These are phyloP conservation scores for Salvelinus sp. DNA, from an alignment of 2,113 vertebrate species.

Conservation along the genomic window DNA sequence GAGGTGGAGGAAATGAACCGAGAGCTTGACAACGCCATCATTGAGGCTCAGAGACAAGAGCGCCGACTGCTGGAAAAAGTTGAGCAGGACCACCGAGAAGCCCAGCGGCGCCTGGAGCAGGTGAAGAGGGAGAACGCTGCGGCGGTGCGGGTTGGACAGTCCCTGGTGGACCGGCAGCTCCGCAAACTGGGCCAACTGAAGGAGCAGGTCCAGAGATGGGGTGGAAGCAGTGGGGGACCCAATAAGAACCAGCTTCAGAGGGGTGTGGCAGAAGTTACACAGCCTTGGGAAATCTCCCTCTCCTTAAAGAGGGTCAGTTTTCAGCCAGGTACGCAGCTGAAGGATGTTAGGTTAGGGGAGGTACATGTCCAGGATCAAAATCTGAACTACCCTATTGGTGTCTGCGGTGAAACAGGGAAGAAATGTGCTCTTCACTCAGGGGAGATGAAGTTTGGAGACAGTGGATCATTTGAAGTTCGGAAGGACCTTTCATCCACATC, in stretches of 20 bases:
- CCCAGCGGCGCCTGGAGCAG: conserved; percentile 64
- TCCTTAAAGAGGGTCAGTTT: conserved; percentile 71
- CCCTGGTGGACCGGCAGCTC: conserved; percentile 68
- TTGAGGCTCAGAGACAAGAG: conserved; percentile 70
- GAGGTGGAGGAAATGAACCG: conserved; percentile 68
- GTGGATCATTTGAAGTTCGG: conserved; percentile 58
- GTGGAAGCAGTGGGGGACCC: conserved; percentile 52
- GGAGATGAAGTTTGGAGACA: conserved; percentile 54
- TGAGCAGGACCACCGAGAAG: conserved; percentile 66
- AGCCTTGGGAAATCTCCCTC: conserved; percentile 71
- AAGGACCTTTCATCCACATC: conserved; percentile 50
- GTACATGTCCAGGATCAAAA: conserved; percentile 61
- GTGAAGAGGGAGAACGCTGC: conserved; percentile 71
- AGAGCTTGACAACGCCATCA: conserved; percentile 64
- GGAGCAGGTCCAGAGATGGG: conserved; percentile 69
- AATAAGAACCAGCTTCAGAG: conserved; percentile 70
- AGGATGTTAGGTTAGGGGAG: conserved; percentile 60
- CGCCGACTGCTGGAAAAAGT: conserved; percentile 68
- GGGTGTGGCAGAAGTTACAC: conserved; percentile 66
- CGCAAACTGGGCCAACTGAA: conserved; percentile 65
- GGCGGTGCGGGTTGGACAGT: conserved; percentile 64
- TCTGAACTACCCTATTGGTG: conserved; percentile 67
- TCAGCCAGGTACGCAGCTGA: conserved; percentile 37
- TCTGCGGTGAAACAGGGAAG: conserved; percentile 62
- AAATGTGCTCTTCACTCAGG: conserved; percentile 70